These are phyloP conservation scores for Oopsacas minuta DNA, from an alignment of 37 sponge, comb jelly and placozoan genomes.

Conservation along the genomic window DNA sequence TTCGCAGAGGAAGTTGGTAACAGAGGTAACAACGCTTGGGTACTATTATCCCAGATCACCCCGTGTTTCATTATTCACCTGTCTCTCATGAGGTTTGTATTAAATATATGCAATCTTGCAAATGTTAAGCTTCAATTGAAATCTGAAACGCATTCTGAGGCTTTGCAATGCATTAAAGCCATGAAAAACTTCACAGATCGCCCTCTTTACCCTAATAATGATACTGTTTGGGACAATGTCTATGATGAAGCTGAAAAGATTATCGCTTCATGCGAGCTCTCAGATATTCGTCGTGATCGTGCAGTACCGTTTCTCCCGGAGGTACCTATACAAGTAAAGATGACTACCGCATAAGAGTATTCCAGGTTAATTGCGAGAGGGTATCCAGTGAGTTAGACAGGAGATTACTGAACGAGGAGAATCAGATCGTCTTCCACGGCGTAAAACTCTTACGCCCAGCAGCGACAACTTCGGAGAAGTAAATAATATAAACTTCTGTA, in stretches of 20 bases:
- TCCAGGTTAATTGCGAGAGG: not conserved
- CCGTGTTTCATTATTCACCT: not conserved
- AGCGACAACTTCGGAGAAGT: not conserved
- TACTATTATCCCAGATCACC: not conserved
- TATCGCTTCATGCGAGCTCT: not conserved
- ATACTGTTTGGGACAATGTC: not conserved
- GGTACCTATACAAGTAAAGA: not conserved
- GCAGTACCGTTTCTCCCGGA: not conserved
- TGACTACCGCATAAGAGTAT: constrained; percentile 3
- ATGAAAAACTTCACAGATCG: not conserved
- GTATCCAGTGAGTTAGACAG: not conserved
- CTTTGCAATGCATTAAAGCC: not conserved
- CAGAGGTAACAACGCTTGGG: not conserved
- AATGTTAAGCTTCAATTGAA: not conserved
- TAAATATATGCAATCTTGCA: not conserved
- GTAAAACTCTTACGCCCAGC: not conserved
- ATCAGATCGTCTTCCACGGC: not conserved
- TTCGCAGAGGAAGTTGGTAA: not conserved
- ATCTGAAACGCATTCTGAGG: not conserved
- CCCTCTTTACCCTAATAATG: not conserved
- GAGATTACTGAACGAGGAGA: not conserved
- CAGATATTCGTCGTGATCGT: not conserved
- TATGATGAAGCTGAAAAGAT: not conserved
- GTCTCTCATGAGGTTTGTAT: not conserved
- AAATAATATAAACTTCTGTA: not conserved